Evolutionary conservation across 2,888 invertebrate genomes (phyloP).

Genomic region (Netelia virgata): DNA sequence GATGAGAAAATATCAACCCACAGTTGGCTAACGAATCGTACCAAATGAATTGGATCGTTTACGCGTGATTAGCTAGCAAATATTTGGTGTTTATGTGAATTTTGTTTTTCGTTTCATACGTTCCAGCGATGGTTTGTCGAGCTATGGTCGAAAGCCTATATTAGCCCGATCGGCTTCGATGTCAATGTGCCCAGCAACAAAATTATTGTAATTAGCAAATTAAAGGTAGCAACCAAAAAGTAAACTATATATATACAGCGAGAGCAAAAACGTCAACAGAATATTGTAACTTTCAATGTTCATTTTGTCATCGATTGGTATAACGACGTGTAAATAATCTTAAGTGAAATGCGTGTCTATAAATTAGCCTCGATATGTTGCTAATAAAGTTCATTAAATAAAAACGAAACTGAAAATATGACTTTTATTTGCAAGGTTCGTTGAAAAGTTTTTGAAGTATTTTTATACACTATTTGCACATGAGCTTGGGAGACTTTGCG

Average conservation of each 20-base stretch:
- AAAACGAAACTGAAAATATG: conserved; percentile 27
- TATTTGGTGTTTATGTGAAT: conserved; percentile 46
- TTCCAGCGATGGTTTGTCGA: background rate
- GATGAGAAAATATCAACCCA: background rate
- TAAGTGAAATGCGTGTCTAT: conserved; percentile 58
- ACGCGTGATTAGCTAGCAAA: conserved; percentile 71
- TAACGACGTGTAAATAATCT: conserved; percentile 51
- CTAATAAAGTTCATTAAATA: conserved; percentile 60
- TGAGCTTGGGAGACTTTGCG: no score
- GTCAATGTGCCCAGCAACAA: conserved; percentile 13
- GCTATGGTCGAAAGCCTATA: conserved; percentile 34
- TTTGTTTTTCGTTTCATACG: background rate
- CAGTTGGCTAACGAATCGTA: conserved; percentile 6
- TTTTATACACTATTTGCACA: no score
- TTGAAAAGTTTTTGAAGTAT: no score
- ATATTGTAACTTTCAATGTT: conserved; percentile 41
- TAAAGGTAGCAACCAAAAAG: background rate
- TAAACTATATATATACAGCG: background rate
- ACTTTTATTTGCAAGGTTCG: no score
- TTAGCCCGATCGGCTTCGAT: conserved; percentile 33
- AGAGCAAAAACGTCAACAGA: conserved; percentile 4
- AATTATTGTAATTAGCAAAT: conserved; percentile 4
- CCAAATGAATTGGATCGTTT: conserved; percentile 61
- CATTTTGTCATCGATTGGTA: conserved; percentile 49
- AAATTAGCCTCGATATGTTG: conserved; percentile 53